These are phyloP conservation scores for Oreocharis arfaki DNA, from an alignment of 2,113 vertebrate genomes.

Conservation along the genomic window DNA sequence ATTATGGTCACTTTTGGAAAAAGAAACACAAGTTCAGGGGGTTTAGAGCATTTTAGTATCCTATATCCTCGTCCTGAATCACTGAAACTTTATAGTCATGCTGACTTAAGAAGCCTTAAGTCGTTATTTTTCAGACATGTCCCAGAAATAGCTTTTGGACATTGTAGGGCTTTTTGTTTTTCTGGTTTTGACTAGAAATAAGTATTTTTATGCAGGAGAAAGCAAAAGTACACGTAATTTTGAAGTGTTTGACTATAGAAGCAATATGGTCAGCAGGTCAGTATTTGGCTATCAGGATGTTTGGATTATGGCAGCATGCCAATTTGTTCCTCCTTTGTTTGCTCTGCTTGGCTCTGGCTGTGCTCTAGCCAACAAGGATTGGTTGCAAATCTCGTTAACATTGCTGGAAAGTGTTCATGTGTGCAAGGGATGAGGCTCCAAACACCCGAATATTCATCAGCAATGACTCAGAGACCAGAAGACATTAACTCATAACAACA, in stretches of 20 bases:
- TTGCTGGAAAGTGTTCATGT: neutral
- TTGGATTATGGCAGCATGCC: neutral
- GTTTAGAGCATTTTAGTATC: neutral
- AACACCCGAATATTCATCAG: neutral
- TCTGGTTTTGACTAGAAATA: neutral
- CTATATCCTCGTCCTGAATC: neutral
- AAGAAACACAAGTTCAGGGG: neutral
- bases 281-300: neutral
- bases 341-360: neutral
- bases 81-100: neutral
- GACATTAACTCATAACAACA: neutral
- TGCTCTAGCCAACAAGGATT: neutral
- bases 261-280: neutral
- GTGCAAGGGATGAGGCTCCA: neutral
- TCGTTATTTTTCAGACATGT: neutral
- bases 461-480: constrained; percentile 14
- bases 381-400: neutral
- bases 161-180: neutral
- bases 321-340: neutral
- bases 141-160: neutral
- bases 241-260: neutral
- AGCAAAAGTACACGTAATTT: neutral
- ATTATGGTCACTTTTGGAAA: neutral
- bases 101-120: neutral
- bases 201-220: neutral